These are phyloP conservation scores for Arrhopalites spinosus DNA, from an alignment of 2,888 invertebrate species.

Conservation along the genomic window DNA sequence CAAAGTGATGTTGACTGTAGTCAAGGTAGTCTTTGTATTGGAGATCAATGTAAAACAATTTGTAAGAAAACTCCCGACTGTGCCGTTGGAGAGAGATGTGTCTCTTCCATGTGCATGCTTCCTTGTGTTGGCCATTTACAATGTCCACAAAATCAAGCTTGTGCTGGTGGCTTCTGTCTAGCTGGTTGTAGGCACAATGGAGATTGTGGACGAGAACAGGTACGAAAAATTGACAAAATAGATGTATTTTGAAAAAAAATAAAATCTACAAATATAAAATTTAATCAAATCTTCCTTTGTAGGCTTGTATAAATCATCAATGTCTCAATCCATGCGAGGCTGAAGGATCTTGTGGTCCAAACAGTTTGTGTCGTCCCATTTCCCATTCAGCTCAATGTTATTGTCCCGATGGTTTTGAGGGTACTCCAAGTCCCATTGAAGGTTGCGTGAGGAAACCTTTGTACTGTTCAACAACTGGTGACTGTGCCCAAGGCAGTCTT, in stretches of 20 bases:
- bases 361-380: constrained; percentile 69
- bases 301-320: constrained; percentile 82
- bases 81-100: constrained; percentile 76
- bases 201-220: constrained; percentile 75
- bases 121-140: constrained; percentile 81
- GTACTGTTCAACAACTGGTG: constrained; percentile 69
- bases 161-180: constrained; percentile 76
- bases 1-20: constrained; percentile 72
- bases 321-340: constrained; percentile 80
- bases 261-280: too few relatives aligned
- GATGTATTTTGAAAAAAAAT: too few relatives aligned
- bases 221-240: too few relatives aligned
- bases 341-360: constrained; percentile 72
- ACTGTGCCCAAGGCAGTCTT: constrained; percentile 77
- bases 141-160: constrained; percentile 79
- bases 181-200: constrained; percentile 83
- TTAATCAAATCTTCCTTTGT: too few relatives aligned
- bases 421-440: constrained; percentile 84
- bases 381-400: constrained; percentile 49
- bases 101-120: constrained; percentile 76
- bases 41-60: constrained; percentile 81
- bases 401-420: constrained; percentile 84
- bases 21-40: constrained; percentile 75
- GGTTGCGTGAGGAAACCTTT: constrained; percentile 84
- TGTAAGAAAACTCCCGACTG: constrained; percentile 79